Percentiles rank a stretch among this genome's conserved stretches.
Evolutionary conservation across 2,888 invertebrate genomes (phyloP).

Genomic region (Luperina nickerlii): DNA sequence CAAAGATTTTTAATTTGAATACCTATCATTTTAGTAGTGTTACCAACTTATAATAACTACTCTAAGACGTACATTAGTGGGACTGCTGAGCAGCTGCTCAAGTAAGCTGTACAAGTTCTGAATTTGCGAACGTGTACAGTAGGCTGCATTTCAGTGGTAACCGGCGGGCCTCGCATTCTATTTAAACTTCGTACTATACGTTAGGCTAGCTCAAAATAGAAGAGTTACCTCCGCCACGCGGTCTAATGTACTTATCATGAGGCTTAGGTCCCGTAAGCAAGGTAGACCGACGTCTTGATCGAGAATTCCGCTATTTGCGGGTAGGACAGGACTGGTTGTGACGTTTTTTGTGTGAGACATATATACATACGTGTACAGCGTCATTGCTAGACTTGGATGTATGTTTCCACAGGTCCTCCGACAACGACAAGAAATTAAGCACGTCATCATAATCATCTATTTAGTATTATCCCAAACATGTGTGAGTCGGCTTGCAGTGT

Average conservation of each 20-base stretch:
- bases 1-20: background rate
- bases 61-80: background rate
- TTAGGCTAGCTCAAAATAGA: background rate
- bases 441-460: background rate
- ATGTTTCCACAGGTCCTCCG: background rate
- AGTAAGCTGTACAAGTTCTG: background rate
- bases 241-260: background rate
- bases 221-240: background rate
- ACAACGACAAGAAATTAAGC: background rate
- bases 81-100: background rate
- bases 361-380: background rate
- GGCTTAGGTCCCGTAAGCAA: background rate
- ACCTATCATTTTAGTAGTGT: too few relatives aligned
- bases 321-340: background rate
- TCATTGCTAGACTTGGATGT: background rate
- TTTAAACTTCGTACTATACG: background rate
- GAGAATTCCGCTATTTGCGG: background rate
- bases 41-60: background rate
- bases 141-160: background rate
- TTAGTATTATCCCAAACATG: background rate
- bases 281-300: background rate
- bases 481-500: background rate
- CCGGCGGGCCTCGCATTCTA: background rate
- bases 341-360: background rate
- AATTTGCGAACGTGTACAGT: too few relatives aligned